A percentile compares a stretch with the other conserved stretches of the same genome.
Evolutionary conservation across 2,797 vertebrate species (phyloP).

Genomic region (Lepilemur septentrionalis): DNA sequence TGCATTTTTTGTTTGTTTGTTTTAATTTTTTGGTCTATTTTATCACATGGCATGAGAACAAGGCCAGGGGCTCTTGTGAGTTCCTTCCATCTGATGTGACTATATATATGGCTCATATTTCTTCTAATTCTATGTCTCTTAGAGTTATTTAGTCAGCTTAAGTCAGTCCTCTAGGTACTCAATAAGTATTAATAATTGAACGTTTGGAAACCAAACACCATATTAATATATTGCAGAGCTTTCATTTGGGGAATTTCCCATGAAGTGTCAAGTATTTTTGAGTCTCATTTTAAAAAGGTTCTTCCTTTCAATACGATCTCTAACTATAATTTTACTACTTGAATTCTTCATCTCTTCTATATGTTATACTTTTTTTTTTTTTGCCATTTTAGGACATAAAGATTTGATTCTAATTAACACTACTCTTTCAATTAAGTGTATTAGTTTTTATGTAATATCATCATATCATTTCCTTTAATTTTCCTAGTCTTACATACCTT

Average conservation of each 20-base stretch:
- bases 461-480: slow-evolving; percentile 27
- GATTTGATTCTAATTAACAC: neutral
- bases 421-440: slow-evolving; percentile 38
- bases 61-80: neutral
- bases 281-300: neutral
- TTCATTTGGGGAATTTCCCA: neutral
- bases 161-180: neutral
- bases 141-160: neutral
- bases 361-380: neutral
- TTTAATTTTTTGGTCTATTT: neutral
- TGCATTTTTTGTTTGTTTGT: neutral
- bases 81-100: neutral
- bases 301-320: neutral
- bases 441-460: slow-evolving; percentile 7
- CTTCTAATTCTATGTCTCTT: neutral
- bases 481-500: neutral
- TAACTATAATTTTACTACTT: neutral
- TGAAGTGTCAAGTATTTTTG: neutral
- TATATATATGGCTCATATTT: neutral
- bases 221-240: neutral
- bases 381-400: neutral
- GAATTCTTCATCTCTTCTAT: neutral
- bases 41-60: neutral
- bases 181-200: neutral
- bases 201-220: neutral